phyloP scores from a whole-genome alignment of 1,140 invertebrate species.

The Oncopodura yosiiana region DNA sequence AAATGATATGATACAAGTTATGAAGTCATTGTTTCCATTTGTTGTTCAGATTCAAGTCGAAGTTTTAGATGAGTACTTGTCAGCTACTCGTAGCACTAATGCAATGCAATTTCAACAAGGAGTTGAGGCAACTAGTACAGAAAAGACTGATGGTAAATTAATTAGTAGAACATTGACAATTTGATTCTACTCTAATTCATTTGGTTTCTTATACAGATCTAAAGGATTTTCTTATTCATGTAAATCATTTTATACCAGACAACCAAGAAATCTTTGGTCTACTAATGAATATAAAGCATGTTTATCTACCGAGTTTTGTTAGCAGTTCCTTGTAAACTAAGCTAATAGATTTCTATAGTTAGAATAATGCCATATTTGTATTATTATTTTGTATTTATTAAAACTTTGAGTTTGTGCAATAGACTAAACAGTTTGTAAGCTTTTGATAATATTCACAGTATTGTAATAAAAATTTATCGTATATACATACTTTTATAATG shows the following conservation, averaged over 20 bases:
- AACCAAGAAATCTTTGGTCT: conserved; percentile 4
- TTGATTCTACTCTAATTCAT: neutral
- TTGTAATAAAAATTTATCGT: too few relatives aligned
- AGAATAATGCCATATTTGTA: too few relatives aligned
- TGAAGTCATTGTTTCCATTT: conserved; percentile 16
- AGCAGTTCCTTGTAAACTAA: too few relatives aligned
- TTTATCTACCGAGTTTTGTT: conserved; percentile 20
- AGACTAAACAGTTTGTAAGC: too few relatives aligned
- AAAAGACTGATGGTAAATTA: neutral
- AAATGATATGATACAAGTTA: conserved; percentile 18
- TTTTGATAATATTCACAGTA: too few relatives aligned
- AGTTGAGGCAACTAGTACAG: conserved; percentile 3
- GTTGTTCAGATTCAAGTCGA: conserved; percentile 14
- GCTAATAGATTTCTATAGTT: too few relatives aligned
- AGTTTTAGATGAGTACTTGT: neutral
- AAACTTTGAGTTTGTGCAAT: too few relatives aligned
- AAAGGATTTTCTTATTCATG: conserved; percentile 17
- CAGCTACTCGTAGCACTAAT: too few relatives aligned
- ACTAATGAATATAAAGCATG: conserved; percentile 7
- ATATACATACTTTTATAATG: too few relatives aligned
- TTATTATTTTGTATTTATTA: too few relatives aligned
- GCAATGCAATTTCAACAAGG: conserved; percentile 13
- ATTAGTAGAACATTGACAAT: neutral
- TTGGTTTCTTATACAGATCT: conserved; percentile 5
- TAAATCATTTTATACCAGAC: conserved; percentile 2